phyloP scores from a whole-genome alignment of 2,888 invertebrate species.

The Drosophila paranaensis region DNA sequence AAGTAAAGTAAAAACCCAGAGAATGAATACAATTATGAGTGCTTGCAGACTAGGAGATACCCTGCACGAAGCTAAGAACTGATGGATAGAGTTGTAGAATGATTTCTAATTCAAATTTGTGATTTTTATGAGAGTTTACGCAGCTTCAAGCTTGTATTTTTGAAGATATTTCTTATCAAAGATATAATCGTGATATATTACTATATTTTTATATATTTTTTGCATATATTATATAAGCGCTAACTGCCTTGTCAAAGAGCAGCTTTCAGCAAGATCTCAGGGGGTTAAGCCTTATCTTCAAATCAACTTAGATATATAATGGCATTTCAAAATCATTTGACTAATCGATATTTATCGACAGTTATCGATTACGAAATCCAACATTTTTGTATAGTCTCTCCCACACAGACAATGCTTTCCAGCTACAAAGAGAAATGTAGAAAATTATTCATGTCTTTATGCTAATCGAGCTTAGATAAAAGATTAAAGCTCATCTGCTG shows the following conservation, averaged over 20 bases:
- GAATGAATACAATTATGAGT: conserved; percentile 15
- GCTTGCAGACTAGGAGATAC: background rate
- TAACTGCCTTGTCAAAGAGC: too few relatives aligned
- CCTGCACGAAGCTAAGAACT: background rate
- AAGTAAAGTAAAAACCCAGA: conserved; percentile 32
- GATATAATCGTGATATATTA: too few relatives aligned
- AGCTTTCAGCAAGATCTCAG: too few relatives aligned
- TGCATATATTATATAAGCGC: too few relatives aligned
- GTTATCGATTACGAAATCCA: background rate
- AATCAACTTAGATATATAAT: too few relatives aligned
- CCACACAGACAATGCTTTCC: background rate
- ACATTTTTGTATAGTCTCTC: background rate
- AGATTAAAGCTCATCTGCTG: background rate
- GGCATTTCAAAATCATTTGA: background rate
- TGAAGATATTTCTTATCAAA: background rate
- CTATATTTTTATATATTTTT: too few relatives aligned
- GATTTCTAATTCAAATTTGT: background rate
- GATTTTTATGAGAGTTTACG: background rate
- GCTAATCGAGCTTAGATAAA: background rate
- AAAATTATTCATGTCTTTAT: background rate
- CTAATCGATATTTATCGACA: background rate
- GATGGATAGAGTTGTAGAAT: too few relatives aligned
- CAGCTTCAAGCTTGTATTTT: too few relatives aligned
- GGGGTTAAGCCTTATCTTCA: too few relatives aligned
- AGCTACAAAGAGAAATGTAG: background rate